Conservation (phyloP, 2,113 vertebrate species). For the Tachuris rubrigastra region DNA sequence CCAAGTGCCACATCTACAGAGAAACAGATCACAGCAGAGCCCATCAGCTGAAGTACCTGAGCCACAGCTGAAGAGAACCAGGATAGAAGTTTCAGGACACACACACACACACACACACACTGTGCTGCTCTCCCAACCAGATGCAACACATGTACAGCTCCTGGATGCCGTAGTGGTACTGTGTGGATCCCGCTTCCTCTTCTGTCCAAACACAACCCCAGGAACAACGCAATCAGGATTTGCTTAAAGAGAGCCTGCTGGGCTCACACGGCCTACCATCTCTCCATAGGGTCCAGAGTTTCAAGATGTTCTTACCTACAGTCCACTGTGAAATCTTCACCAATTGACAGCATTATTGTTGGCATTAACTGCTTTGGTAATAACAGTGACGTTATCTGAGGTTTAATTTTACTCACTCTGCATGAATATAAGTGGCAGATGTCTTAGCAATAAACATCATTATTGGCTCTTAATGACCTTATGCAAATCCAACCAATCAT, state of each 20-base stretch:
- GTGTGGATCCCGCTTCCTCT: neutral
- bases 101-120: fast-evolving
- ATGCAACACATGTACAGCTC: neutral
- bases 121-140: neutral
- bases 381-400: neutral
- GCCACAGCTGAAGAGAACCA: neutral
- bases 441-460: neutral
- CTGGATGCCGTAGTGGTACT: neutral
- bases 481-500: constrained; percentile 1
- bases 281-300: neutral
- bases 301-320: neutral
- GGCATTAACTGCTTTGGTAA: neutral
- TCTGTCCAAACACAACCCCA: neutral
- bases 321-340: neutral
- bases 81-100: neutral
- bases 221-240: neutral
- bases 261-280: neutral
- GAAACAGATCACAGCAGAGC: neutral
- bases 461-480: neutral
- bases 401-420: neutral
- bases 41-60: neutral
- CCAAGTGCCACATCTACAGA: neutral
- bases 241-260: neutral
- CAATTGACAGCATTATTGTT: neutral
- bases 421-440: neutral